Percentiles rank a stretch among this genome's conserved stretches.
phyloP scores from a whole-genome alignment of 2,888 invertebrate genomes.

The Camptogramma bilineatum region DNA sequence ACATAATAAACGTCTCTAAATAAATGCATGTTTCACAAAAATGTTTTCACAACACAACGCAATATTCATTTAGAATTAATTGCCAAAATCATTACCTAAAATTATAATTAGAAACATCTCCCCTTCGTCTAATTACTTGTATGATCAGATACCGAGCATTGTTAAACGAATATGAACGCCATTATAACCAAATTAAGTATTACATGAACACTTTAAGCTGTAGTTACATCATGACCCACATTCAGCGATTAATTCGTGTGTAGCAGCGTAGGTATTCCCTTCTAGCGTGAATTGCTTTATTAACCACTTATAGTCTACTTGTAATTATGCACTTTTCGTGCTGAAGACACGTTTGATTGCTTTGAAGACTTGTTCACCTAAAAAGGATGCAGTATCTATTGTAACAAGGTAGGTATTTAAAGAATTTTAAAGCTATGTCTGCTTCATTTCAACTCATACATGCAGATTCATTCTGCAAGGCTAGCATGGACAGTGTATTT shows the following conservation, averaged over 20 bases:
- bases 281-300: constrained; percentile 67
- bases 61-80: constrained; percentile 17
- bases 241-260: constrained; percentile 54
- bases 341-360: constrained; percentile 29
- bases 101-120: constrained; percentile 27
- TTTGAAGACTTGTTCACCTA: constrained; percentile 19
- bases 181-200: constrained; percentile 66
- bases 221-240: constrained; percentile 75
- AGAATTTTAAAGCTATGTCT: not conserved
- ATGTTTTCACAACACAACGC: constrained; percentile 8
- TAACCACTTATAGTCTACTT: constrained; percentile 51
- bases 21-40: constrained; percentile 14
- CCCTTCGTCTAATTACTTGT: constrained; percentile 46
- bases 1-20: not conserved
- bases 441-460: too few species aligned
- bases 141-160: constrained; percentile 56
- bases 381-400: constrained; percentile 8
- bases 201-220: constrained; percentile 62
- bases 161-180: constrained; percentile 62
- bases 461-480: too few species aligned
- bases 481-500: too few species aligned
- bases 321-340: constrained; percentile 48
- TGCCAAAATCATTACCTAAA: constrained; percentile 18
- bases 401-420: constrained; percentile 3
- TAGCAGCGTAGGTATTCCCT: constrained; percentile 50